Percentiles rank a stretch among this genome's conserved stretches.
phyloP scores from a whole-genome alignment of 2,888 invertebrate species.

The Branchellion lobata region DNA sequence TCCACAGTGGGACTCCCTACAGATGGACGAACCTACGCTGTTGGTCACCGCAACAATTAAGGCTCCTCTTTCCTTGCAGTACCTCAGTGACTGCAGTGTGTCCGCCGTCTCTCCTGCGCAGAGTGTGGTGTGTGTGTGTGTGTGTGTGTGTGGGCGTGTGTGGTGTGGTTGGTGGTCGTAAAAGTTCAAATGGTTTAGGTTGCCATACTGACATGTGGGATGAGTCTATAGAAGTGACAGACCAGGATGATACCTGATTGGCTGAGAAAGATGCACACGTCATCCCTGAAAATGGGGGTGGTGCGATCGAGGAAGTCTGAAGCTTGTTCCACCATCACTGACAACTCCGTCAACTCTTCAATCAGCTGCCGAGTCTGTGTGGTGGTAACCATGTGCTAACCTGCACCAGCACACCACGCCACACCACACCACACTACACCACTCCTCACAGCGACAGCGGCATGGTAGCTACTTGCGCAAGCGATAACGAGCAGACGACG shows the following conservation, averaged over 20 bases:
- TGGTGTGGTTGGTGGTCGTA: not conserved
- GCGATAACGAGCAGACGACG: conserved; percentile 93
- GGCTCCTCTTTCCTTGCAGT: conserved; percentile 95
- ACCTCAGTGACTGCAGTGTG: conserved; percentile 82
- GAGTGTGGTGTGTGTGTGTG: not conserved
- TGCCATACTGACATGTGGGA: not conserved
- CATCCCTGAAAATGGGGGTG: conserved; percentile 97
- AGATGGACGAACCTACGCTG: conserved; percentile 97
- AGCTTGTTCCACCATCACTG: conserved; percentile 97
- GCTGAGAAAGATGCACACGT: conserved; percentile 99
- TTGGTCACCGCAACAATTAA: conserved; percentile 97
- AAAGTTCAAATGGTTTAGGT: not conserved
- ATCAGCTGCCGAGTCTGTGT: conserved; percentile 74
- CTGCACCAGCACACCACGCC: not conserved
- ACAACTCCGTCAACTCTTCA: conserved; percentile 95
- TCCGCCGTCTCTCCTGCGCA: conserved; percentile 82
- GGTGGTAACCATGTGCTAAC: not conserved
- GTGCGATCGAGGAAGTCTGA: conserved; percentile 96
- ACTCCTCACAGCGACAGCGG: conserved; percentile 77
- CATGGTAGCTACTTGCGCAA: conserved; percentile 98
- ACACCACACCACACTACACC: not conserved
- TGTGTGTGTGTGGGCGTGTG: no score
- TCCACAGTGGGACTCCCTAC: conserved; percentile 97
- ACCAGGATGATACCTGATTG: conserved; percentile 75
- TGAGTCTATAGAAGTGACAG: not conserved